phyloP scores from a whole-genome alignment of 1,140 invertebrate species.

The Drosophila arawakana region DNA sequence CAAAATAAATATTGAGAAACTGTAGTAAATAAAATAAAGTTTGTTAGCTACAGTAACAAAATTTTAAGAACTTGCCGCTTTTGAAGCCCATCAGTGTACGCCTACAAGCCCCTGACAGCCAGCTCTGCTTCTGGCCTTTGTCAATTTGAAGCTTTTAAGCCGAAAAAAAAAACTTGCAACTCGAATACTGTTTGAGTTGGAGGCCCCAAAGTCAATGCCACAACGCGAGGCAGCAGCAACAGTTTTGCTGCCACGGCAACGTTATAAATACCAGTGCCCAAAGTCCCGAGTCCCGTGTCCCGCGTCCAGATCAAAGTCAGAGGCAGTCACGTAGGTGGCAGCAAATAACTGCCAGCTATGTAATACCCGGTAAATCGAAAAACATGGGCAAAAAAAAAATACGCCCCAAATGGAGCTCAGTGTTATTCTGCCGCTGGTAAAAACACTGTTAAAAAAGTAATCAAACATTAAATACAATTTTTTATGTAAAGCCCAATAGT shows the following conservation, averaged over 20 bases:
- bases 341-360: constrained; percentile 68
- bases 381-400: constrained; percentile 31
- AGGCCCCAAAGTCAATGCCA: constrained; percentile 1
- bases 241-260: constrained; percentile 37
- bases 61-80: constrained; percentile 20
- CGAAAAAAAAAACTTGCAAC: constrained; percentile 23
- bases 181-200: background rate
- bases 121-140: constrained; percentile 30
- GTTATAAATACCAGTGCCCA: background rate
- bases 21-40: background rate
- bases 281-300: constrained; percentile 11
- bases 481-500: too few relatives aligned
- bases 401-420: constrained; percentile 1
- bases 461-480: too few relatives aligned
- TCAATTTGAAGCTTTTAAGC: constrained; percentile 40
- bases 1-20: too few relatives aligned
- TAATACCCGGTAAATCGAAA: constrained; percentile 41
- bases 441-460: too few relatives aligned
- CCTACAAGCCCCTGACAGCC: constrained; percentile 18
- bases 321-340: constrained; percentile 70
- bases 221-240: constrained; percentile 19
- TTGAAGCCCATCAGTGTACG: constrained; percentile 2
- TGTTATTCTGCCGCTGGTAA: constrained; percentile 6
- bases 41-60: background rate
- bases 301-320: constrained; percentile 48